Evolutionary conservation across 2,113 vertebrate species (phyloP).

Genomic region (Dicentrarchus labrax): DNA sequence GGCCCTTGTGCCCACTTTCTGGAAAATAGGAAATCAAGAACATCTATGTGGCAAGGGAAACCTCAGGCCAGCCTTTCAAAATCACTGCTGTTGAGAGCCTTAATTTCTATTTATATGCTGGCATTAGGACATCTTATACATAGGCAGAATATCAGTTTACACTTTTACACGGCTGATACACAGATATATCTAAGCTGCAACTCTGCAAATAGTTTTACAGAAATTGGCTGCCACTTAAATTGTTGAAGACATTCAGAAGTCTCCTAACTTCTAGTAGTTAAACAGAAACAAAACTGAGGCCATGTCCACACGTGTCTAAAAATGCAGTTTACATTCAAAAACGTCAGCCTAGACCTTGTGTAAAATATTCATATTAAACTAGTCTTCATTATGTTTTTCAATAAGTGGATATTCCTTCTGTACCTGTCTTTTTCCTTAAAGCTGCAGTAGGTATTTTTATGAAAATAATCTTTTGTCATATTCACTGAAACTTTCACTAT

Average conservation of each 20-base stretch:
- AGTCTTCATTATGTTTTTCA: too few species aligned
- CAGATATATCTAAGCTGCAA: slow-evolving; percentile 46
- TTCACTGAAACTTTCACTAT: too few species aligned
- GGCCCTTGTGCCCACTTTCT: not conserved
- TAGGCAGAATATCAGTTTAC: slow-evolving; percentile 56
- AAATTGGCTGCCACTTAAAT: slow-evolving; percentile 19
- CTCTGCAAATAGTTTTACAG: slow-evolving; percentile 50
- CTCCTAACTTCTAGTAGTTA: not conserved
- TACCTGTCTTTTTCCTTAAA: too few species aligned
- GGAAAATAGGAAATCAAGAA: slow-evolving; percentile 16
- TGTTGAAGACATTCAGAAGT: slow-evolving; percentile 21
- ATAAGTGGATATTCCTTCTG: too few species aligned
- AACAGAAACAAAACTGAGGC: slow-evolving; percentile 20
- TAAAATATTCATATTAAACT: not conserved
- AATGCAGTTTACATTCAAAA: not conserved
- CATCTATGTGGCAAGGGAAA: not conserved
- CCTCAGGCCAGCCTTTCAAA: slow-evolving; percentile 15
- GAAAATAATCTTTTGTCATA: too few species aligned
- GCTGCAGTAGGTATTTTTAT: too few species aligned
- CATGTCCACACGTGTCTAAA: not conserved
- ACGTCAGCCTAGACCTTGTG: not conserved
- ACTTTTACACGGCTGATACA: slow-evolving; percentile 29
- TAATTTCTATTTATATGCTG: slow-evolving; percentile 69
- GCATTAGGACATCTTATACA: slow-evolving; percentile 61
- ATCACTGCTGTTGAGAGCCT: slow-evolving; percentile 17